These are phyloP conservation scores for Sesamia inferens DNA, from an alignment of 2,888 invertebrate genomes.

Conservation along the genomic window DNA sequence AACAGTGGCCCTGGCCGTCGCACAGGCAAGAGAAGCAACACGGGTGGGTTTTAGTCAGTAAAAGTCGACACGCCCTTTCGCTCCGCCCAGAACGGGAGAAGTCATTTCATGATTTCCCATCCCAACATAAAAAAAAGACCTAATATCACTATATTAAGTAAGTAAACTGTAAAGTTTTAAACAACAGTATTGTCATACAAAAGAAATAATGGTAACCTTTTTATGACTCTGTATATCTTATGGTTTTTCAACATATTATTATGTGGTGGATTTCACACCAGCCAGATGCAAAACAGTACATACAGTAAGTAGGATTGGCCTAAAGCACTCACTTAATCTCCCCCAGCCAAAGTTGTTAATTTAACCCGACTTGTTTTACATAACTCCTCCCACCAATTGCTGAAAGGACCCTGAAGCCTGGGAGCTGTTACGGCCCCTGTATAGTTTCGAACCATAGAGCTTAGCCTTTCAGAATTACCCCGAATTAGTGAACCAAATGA, in stretches of 20 bases:
- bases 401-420: conserved; percentile 43
- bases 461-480: conserved; percentile 74
- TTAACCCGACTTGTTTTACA: conserved; percentile 62
- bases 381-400: conserved; percentile 59
- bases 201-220: conserved; percentile 1
- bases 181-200: not conserved
- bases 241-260: conserved; percentile 14
- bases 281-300: conserved; percentile 31
- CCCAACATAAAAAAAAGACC: no score
- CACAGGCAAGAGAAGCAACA: no score
- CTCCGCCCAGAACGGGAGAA: no score
- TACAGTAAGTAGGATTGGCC: conserved; percentile 31
- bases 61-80: no score
- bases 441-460: conserved; percentile 58
- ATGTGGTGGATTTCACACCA: conserved; percentile 43
- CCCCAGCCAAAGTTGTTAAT: conserved; percentile 59
- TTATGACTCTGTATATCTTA: conserved; percentile 1
- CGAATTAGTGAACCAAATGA: conserved; percentile 80
- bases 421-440: conserved; percentile 46
- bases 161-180: no score
- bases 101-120: no score
- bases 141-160: no score
- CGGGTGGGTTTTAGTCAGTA: no score
- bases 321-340: conserved; percentile 52
- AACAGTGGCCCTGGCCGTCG: no score